These are phyloP conservation scores for Pocota personata DNA, from an alignment of 2,888 invertebrate species.

Conservation along the genomic window DNA sequence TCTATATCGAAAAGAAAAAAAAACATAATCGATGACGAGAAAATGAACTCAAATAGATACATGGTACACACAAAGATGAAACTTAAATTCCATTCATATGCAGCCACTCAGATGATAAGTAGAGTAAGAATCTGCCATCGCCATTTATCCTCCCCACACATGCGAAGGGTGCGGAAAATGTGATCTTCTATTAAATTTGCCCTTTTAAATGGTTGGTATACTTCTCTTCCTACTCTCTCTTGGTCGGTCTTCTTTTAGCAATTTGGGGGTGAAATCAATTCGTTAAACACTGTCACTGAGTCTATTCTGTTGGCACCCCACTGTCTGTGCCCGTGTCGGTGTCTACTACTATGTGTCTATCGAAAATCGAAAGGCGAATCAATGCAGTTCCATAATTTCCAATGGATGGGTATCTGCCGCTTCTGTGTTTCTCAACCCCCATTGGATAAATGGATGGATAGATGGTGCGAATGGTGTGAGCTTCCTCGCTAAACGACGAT, in stretches of 20 bases:
- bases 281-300: constrained; percentile 67
- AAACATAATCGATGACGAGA: constrained; percentile 66
- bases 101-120: constrained; percentile 70
- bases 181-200: constrained; percentile 62
- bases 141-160: constrained; percentile 12
- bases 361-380: constrained; percentile 42
- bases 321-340: constrained; percentile 20
- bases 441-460: constrained; percentile 8
- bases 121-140: constrained; percentile 60
- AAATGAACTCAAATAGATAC: constrained; percentile 62
- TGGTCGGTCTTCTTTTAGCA: constrained; percentile 48
- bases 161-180: constrained; percentile 44
- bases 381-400: constrained; percentile 67
- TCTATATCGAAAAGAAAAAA: constrained; percentile 14
- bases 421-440: background rate
- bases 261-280: constrained; percentile 72
- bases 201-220: constrained; percentile 40
- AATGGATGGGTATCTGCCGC: constrained; percentile 46
- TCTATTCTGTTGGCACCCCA: constrained; percentile 53
- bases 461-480: constrained; percentile 27
- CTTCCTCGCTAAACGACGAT: constrained; percentile 62
- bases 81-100: constrained; percentile 71
- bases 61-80: constrained; percentile 32
- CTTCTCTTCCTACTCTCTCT: constrained; percentile 6
- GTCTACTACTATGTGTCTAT: constrained; percentile 4